Base-by-base conservation (phyloP, 2,888 invertebrate species). In the Glyphotaelius pellucidus region DNA sequence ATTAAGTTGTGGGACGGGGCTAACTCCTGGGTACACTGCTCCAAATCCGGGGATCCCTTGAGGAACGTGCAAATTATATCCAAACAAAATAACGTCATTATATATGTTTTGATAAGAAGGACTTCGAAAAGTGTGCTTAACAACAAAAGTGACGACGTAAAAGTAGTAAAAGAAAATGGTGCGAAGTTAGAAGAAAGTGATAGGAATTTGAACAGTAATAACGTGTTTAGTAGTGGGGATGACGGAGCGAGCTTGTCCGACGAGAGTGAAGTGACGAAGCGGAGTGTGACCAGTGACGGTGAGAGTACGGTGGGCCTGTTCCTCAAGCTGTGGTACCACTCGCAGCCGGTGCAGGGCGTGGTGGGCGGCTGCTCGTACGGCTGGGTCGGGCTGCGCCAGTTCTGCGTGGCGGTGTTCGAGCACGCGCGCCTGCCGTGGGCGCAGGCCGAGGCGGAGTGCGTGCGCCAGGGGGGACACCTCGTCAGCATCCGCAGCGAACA, bases 321-420 rank as follows among this genome's bases (percentile, higher is more conserved):
- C 95, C 94, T 97, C 94, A 96, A 96, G 93, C 96, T 97, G 92
- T 96, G 96, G 95, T 97, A 97, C 95, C 96, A 96, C 94, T 97
- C 97, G 88, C 96, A 97, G 94, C 96, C 97, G 1, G 95, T 97
- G 4, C 96, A 96, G 9, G 97, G 97, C 38, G 95, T 97, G 3
- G 97, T 97, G 38, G 97, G 97, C 0, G 96, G 96, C 93, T 98
- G 98, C 94, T 97, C 97, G 86, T 98, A 97, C 94, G 97, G 97
- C 0, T 98, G 97, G 97, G 96, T 97, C 92, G 95, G 97, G 4
- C 95, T 97, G 92, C 96, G 97, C 88, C 97, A 97, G 94, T 97
- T 97, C 94, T 98, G 98, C 94, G 96, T 98, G 94, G 95, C 97
- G 91, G 96, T 97, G 11, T 95, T 97, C 92, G 96, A 97, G 93